phyloP scores from a whole-genome alignment of 2,888 invertebrate genomes.

The Balanococcus diminutus region DNA sequence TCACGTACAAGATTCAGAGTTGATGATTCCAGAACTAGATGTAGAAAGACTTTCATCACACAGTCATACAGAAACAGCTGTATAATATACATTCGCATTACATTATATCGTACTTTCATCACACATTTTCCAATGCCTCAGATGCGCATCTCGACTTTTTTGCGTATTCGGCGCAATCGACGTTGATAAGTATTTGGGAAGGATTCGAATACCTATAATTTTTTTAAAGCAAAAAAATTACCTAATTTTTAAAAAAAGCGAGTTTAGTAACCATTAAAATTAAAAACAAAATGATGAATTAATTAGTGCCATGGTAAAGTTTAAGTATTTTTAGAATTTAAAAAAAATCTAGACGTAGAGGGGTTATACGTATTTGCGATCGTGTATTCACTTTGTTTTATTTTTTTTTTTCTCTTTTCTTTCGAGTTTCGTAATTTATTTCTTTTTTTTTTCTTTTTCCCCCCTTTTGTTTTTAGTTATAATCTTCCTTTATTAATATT shows the following conservation, averaged over 20 bases:
- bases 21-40: conserved; percentile 89
- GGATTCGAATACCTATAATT: background rate
- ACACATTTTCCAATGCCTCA: conserved; percentile 19
- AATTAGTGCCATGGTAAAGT: conserved; percentile 44
- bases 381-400: conserved; percentile 41
- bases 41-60: conserved; percentile 90
- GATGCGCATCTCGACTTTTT: background rate
- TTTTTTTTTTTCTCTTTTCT: background rate
- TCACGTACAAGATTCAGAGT: conserved; percentile 79
- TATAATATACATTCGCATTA: conserved; percentile 65
- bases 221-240: background rate
- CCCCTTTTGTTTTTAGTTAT: background rate
- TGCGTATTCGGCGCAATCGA: background rate
- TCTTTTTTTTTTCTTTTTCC: conserved; percentile 37
- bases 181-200: conserved; percentile 10
- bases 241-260: conserved; percentile 5
- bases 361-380: conserved; percentile 42
- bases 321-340: conserved; percentile 21
- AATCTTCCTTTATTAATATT: conserved; percentile 44
- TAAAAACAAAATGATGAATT: conserved; percentile 23
- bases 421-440: background rate
- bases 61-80: conserved; percentile 94
- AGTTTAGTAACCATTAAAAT: conserved; percentile 39
- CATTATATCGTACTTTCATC: conserved; percentile 28
- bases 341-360: conserved; percentile 26